Evolutionary conservation across 1,140 invertebrate species (phyloP).

Genomic region (Drosophila santomea): DNA sequence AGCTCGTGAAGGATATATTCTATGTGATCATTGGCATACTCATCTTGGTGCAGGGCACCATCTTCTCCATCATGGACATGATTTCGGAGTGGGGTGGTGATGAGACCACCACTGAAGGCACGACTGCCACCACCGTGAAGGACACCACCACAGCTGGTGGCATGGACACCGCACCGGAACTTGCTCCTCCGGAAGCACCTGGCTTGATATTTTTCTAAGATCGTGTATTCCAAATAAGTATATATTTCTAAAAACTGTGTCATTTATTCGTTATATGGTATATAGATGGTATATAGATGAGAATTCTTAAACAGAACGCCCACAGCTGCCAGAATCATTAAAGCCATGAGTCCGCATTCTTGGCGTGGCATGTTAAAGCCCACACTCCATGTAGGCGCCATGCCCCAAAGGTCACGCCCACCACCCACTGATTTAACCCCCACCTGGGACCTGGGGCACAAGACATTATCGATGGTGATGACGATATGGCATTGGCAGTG

Average conservation of each 20-base stretch:
- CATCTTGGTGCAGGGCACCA: slow-evolving; percentile 29
- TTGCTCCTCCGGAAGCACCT: background rate
- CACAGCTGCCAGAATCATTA: background rate
- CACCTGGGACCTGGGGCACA: background rate
- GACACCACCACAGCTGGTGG: background rate
- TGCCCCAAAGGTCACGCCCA: slow-evolving; percentile 8
- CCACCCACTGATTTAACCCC: slow-evolving; percentile 32
- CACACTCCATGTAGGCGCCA: background rate
- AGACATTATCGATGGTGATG: slow-evolving; percentile 62
- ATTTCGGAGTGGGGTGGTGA: background rate
- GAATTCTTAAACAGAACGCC: too few species aligned
- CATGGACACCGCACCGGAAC: background rate
- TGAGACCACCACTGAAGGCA: background rate
- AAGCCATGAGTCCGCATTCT: background rate
- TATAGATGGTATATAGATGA: too few species aligned
- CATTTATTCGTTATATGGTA: too few species aligned
- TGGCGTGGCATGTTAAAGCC: background rate
- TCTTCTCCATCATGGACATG: slow-evolving; percentile 19
- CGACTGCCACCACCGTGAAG: background rate
- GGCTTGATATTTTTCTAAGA: background rate
- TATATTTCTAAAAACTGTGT: background rate
- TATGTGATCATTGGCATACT: slow-evolving; percentile 29
- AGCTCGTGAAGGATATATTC: slow-evolving; percentile 34
- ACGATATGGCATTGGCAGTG: slow-evolving; percentile 23
- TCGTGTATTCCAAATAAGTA: too few species aligned